These are phyloP conservation scores for Sebastes fasciatus DNA, from an alignment of 2,113 vertebrate species.

Conservation along the genomic window DNA sequence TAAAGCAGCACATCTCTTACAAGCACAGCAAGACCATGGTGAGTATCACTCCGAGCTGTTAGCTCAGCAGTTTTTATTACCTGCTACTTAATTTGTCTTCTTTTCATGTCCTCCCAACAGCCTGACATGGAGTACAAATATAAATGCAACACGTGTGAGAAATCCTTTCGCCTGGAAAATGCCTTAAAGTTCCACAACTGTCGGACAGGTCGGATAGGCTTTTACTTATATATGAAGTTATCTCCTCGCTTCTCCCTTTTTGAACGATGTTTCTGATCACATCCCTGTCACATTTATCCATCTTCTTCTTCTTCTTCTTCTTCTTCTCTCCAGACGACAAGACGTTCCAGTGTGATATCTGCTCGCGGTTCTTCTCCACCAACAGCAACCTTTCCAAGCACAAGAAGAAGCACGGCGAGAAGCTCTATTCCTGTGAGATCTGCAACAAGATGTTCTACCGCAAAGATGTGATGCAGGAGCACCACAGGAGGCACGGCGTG, in stretches of 20 bases:
- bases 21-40: constrained; percentile 98
- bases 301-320: not conserved
- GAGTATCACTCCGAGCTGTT: not conserved
- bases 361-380: constrained; percentile 98
- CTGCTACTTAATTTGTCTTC: not conserved
- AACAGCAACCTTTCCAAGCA: constrained; percentile 99
- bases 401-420: constrained; percentile 99
- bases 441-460: constrained; percentile 99
- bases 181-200: constrained; percentile 98
- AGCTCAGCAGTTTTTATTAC: too few species aligned
- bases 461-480: constrained; percentile 98
- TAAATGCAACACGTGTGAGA: constrained; percentile 93
- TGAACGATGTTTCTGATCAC: not conserved
- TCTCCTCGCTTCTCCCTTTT: not conserved
- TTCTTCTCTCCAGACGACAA: constrained; percentile 90
- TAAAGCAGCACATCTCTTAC: constrained; percentile 99
- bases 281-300: not conserved
- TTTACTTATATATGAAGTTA: too few species aligned
- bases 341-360: constrained; percentile 99
- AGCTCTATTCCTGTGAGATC: constrained; percentile 96
- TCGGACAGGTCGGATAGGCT: constrained; percentile 88
- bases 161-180: constrained; percentile 96
- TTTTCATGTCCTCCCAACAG: constrained; percentile 75
- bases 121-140: constrained; percentile 92
- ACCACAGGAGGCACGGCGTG: constrained; percentile 93